Evolutionary conservation across 2,797 vertebrate species (phyloP).

Genomic region (Arnoldichthys spilopterus): DNA sequence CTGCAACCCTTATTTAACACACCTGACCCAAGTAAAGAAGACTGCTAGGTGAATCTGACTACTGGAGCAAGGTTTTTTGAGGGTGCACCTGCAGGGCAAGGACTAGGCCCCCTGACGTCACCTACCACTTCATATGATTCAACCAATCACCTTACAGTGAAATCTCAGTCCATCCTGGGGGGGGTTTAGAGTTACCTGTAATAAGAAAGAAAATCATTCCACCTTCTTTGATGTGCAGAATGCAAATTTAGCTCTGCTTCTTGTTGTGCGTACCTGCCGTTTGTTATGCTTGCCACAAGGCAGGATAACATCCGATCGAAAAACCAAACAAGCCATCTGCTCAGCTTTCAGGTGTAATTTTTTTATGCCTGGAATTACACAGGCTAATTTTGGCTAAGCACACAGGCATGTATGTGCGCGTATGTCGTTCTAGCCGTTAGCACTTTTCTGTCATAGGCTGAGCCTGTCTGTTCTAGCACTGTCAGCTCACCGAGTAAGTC

Average conservation of each 20-base stretch:
- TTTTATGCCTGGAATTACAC: conserved; percentile 27
- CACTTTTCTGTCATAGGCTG: conserved; percentile 35
- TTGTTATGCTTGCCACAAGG: conserved; percentile 35
- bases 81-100: too few species aligned
- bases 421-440: conserved; percentile 17
- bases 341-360: conserved; percentile 51
- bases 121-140: conserved; percentile 29
- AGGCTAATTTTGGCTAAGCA: conserved; percentile 41
- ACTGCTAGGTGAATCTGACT: too few species aligned
- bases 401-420: conserved; percentile 32
- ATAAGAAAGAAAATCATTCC: background rate
- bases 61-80: too few species aligned
- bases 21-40: too few species aligned
- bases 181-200: background rate
- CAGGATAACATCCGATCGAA: conserved; percentile 34
- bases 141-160: conserved; percentile 33
- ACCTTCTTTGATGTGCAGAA: background rate
- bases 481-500: conserved; percentile 51
- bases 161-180: background rate
- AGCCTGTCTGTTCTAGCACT: conserved; percentile 32
- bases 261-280: conserved; percentile 18
- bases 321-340: conserved; percentile 50
- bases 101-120: too few species aligned
- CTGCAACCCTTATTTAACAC: too few species aligned
- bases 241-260: conserved; percentile 1